These are phyloP conservation scores for Drosophila prostipennis DNA, from an alignment of 2,888 invertebrate species.

Conservation along the genomic window DNA sequence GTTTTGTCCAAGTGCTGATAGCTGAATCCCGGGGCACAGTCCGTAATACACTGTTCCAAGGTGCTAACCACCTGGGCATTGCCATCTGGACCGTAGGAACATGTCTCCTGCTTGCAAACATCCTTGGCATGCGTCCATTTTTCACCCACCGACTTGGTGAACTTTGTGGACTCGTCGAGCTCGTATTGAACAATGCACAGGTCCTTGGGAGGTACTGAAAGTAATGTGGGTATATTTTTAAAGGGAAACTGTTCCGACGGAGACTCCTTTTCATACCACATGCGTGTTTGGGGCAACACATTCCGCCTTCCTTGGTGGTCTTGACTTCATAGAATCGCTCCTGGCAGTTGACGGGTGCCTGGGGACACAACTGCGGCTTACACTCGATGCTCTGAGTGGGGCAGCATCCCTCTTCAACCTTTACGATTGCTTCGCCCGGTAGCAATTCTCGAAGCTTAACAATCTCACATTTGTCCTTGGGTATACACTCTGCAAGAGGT, in stretches of 20 bases:
- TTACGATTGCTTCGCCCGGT: conserved; percentile 87
- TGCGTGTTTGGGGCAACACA: conserved; percentile 88
- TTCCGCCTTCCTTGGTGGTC: conserved; percentile 77
- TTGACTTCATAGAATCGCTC: conserved; percentile 86
- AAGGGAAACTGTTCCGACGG: neutral
- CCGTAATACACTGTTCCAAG: conserved; percentile 73
- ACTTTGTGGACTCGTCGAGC: conserved; percentile 72
- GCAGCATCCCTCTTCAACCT: conserved; percentile 90
- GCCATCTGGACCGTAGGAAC: conserved; percentile 80
- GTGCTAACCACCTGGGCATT: conserved; percentile 70
- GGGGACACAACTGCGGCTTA: conserved; percentile 87
- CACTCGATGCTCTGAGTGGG: conserved; percentile 87
- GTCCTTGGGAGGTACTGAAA: conserved; percentile 80
- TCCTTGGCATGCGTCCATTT: conserved; percentile 85
- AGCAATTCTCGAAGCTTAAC: conserved; percentile 85
- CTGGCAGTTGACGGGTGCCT: conserved; percentile 83
- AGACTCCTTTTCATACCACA: conserved; percentile 86
- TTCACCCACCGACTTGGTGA: conserved; percentile 83
- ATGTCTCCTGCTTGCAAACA: conserved; percentile 83
- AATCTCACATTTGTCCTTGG: conserved; percentile 88
- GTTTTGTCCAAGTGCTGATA: conserved; percentile 83
- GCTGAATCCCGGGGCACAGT: conserved; percentile 86
- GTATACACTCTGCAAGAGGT: conserved; percentile 88
- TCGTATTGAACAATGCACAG: conserved; percentile 82
- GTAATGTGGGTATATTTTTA: no score